phyloP scores from a whole-genome alignment of 2,113 vertebrate genomes.

The Ifrita kowaldi region DNA sequence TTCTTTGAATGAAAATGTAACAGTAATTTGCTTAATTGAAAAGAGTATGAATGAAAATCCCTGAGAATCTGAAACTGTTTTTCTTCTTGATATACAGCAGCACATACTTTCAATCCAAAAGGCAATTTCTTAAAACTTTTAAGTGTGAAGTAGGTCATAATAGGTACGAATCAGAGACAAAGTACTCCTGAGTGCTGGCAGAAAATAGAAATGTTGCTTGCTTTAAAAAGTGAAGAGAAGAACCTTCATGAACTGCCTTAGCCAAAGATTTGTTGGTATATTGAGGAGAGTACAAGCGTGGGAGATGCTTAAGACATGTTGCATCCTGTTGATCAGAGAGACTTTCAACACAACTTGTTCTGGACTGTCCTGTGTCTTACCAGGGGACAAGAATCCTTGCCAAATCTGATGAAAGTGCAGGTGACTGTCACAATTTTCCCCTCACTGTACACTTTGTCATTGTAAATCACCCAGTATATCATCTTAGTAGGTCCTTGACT shows the following conservation, averaged over 20 bases:
- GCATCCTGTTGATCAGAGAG: neutral
- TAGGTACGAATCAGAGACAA: neutral
- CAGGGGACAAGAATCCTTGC: neutral
- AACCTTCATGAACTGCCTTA: neutral
- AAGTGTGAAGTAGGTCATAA: neutral
- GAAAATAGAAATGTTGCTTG: neutral
- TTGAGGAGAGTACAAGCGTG: neutral
- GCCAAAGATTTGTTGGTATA: neutral
- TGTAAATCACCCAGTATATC: neutral
- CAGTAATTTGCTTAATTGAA: neutral
- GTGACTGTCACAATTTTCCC: neutral
- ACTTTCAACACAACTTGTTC: neutral
- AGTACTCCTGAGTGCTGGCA: neutral
- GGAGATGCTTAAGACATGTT: neutral
- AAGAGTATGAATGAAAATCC: neutral
- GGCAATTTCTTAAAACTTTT: neutral
- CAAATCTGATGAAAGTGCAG: neutral
- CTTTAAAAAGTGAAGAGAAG: neutral
- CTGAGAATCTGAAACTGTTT: neutral
- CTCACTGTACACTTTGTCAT: neutral
- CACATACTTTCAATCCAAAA: neutral
- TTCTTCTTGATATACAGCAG: neutral
- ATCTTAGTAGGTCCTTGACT: neutral
- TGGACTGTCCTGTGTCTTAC: neutral
- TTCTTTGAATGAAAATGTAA: neutral